Evolutionary conservation across 2,888 invertebrate genomes (phyloP).

Genomic region (Folsomia candida): DNA sequence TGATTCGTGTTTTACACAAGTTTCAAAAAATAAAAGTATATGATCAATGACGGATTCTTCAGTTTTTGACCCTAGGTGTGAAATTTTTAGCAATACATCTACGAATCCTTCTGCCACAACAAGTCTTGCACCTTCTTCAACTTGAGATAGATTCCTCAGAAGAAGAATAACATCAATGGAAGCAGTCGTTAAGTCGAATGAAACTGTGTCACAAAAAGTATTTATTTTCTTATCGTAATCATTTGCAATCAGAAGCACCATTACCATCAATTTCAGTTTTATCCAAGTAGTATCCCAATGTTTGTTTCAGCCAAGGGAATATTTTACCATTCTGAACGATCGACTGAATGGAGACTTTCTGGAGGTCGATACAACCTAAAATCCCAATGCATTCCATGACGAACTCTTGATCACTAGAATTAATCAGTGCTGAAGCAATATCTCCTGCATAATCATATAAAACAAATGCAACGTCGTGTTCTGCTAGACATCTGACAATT

Average conservation of each 20-base stretch:
- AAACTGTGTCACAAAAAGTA: too few relatives aligned
- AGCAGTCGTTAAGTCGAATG: slow-evolving; percentile 25
- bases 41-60: slow-evolving; percentile 27
- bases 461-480: slow-evolving; percentile 16
- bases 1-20: slow-evolving; percentile 23
- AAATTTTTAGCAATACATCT: slow-evolving; percentile 30
- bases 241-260: too few relatives aligned
- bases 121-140: slow-evolving; percentile 27
- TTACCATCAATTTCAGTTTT: neutral
- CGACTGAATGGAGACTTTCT: slow-evolving; percentile 25
- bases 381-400: slow-evolving; percentile 37
- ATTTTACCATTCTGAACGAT: slow-evolving; percentile 31
- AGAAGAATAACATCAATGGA: slow-evolving; percentile 26
- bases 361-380: slow-evolving; percentile 20
- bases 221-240: too few relatives aligned
- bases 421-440: slow-evolving; percentile 29
- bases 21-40: slow-evolving; percentile 25
- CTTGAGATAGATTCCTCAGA: slow-evolving; percentile 13
- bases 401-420: slow-evolving; percentile 32
- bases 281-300: slow-evolving; percentile 7
- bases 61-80: slow-evolving; percentile 1
- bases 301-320: slow-evolving; percentile 31
- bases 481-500: slow-evolving; percentile 32
- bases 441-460: slow-evolving; percentile 33
- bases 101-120: slow-evolving; percentile 33